Percentiles rank a stretch among this genome's conserved stretches.
Conservation (phyloP, 2,113 vertebrate genomes). For the Oncorhynchus nerka region DNA sequence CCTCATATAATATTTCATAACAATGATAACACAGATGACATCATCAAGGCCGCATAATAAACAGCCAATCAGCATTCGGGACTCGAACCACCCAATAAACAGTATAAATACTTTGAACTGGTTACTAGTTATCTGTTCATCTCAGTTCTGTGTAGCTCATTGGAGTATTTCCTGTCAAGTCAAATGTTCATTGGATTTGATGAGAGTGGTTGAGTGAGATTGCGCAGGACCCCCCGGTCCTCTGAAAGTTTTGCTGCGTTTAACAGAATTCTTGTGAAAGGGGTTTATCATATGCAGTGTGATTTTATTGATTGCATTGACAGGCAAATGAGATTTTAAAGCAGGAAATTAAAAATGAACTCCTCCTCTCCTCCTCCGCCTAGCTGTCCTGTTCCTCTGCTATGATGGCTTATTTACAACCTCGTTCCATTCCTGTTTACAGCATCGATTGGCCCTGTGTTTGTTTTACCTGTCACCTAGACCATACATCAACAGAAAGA, state of each 20-base stretch:
- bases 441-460: slow-evolving; percentile 44
- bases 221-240: background rate
- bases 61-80: no score
- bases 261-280: slow-evolving; percentile 46
- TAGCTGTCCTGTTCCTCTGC: slow-evolving; percentile 31
- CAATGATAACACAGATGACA: background rate
- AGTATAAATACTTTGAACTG: no score
- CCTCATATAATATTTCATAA: background rate
- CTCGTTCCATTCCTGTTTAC: slow-evolving; percentile 49
- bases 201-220: slow-evolving; percentile 1
- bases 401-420: slow-evolving; percentile 41
- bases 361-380: background rate
- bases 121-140: background rate
- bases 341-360: slow-evolving; percentile 40
- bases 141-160: background rate
- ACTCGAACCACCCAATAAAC: no score
- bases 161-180: background rate
- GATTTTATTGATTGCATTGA: slow-evolving; percentile 46
- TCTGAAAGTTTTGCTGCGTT: background rate
- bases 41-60: no score
- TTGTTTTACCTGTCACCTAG: slow-evolving; percentile 39
- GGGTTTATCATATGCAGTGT: slow-evolving; percentile 1
- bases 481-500: slow-evolving; percentile 35
- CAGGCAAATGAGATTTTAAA: slow-evolving; percentile 40
- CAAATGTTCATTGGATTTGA: slow-evolving; percentile 36